Conservation (phyloP, 2,888 invertebrate species). For the Cantharis lateralis region DNA sequence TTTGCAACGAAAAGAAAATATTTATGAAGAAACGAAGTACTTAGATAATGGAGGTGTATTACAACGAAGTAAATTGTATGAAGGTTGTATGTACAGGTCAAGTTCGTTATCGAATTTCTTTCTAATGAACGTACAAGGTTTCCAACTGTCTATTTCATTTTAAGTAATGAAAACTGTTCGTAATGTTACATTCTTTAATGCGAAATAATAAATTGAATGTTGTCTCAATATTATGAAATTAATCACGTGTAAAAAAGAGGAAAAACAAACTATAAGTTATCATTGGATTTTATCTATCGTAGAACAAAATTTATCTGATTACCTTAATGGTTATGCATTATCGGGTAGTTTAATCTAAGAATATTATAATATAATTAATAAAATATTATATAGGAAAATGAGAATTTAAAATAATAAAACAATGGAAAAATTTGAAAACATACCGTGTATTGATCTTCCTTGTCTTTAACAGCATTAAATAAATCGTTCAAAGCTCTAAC, state of each 20-base stretch:
- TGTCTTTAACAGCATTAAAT: conserved; percentile 71
- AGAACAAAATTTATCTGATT: not conserved
- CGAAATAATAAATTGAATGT: not conserved
- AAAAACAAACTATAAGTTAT: too few relatives aligned
- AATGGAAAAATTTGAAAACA: conserved; percentile 29
- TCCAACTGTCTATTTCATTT: not conserved
- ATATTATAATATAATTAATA: not conserved
- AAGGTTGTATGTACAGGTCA: not conserved
- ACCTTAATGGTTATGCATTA: not conserved
- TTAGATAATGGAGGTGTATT: not conserved
- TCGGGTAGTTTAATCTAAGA: not conserved
- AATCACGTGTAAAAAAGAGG: too few relatives aligned
- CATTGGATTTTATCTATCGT: not conserved
- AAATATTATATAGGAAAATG: not conserved
- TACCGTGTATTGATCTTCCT: conserved; percentile 67
- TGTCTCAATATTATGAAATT: not conserved
- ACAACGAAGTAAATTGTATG: not conserved
- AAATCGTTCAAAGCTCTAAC: conserved; percentile 83
- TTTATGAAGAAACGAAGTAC: not conserved
- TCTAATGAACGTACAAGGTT: not conserved
- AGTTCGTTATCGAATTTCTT: not conserved
- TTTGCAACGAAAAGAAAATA: not conserved
- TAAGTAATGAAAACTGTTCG: not conserved
- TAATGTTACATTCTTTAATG: not conserved
- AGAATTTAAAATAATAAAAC: not conserved